Base-by-base conservation (phyloP, 2,797 vertebrate species). In the Spinus olivaceus region DNA sequence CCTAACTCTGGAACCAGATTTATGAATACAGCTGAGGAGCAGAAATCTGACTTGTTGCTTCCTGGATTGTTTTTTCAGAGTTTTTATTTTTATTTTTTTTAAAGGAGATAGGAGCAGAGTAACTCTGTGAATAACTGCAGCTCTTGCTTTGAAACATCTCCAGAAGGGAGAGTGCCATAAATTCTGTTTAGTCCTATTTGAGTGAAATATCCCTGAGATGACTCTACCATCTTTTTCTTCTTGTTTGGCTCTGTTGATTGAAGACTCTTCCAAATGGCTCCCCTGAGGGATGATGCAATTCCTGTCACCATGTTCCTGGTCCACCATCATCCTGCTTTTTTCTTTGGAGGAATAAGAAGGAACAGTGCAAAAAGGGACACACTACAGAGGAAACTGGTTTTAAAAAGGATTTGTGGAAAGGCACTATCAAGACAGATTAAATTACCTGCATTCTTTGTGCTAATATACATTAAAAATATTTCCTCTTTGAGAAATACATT, bases 271-370 rank as follows among this genome's bases (percentile, higher is more conserved):
- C 87, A 95, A 92, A 91, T 7, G 57, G 59, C 56, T 92, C 93
- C 86, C 87, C 67, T 44, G 88, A 89, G 93, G 67, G 81, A 91
- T 94, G 93, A 94, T 60, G 81, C 82, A 94, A 94, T 80, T 90
- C 67, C 90, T 93, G 82, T 72, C 39, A 85, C 82, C 67, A 23
- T 6, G n/a, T 63, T 82, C 63, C 59, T 81, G 25, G 18, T 72
- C 77, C 80, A 73, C 57, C 74, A 47, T 47, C 86, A 67, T 71
- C 77, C 67, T 44, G 53, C 19, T 41, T 41, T 81, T 74, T 90
- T 28, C 66, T 87, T 57, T 33, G 50, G 42, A 73, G 53, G 32
- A 90, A 41, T 41, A 66, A 85, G 50, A 60, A 76, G 49, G 15
- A 77, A 41, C 47, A 51, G 60, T 20, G 49, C 51, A 78, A 44